Conservation (phyloP, 2,113 vertebrate species). For the Neotoma lepida region DNA sequence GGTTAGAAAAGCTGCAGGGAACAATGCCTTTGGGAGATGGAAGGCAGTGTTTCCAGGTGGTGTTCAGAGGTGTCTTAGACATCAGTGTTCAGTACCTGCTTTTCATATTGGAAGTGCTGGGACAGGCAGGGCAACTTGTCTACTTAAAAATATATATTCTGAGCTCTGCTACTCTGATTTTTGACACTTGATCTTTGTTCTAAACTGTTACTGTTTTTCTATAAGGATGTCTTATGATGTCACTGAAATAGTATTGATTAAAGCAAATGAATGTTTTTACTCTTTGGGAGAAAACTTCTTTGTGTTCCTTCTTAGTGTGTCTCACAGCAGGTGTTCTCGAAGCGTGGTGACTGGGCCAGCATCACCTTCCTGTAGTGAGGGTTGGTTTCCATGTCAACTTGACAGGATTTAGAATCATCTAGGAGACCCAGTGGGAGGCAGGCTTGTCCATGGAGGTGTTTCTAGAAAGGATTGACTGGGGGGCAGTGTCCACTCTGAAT, state of each 20-base stretch:
- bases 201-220: neutral
- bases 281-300: neutral
- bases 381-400: neutral
- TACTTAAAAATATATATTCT: neutral
- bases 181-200: neutral
- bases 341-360: neutral
- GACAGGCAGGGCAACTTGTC: neutral
- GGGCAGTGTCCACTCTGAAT: neutral
- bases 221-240: neutral
- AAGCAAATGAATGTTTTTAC: neutral
- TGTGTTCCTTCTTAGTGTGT: neutral
- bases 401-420: neutral
- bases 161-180: neutral
- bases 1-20: neutral
- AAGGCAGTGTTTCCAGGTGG: neutral
- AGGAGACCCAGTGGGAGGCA: neutral
- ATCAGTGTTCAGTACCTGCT: rapidly evolving
- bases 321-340: neutral
- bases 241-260: neutral
- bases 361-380: too few relatives aligned
- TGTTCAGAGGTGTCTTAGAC: neutral
- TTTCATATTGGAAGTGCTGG: too few relatives aligned
- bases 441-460: neutral
- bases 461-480: neutral
- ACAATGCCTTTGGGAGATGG: neutral